phyloP scores from a whole-genome alignment of 1,140 invertebrate genomes.

The Diorhabda carinulata region DNA sequence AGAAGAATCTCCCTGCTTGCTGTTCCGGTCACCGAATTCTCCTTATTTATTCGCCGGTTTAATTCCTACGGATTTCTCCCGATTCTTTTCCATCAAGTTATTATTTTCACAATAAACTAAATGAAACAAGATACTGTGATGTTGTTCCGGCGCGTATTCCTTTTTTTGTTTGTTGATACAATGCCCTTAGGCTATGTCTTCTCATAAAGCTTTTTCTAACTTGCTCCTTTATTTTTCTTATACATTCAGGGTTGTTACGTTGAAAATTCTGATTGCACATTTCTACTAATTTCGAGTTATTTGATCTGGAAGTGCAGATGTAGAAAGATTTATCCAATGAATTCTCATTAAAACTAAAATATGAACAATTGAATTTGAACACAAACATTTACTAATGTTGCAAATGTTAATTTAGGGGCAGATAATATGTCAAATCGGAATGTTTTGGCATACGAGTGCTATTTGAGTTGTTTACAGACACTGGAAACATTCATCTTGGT shows the following conservation, averaged over 20 bases:
- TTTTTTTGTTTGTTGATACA: neutral
- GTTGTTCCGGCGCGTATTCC: neutral
- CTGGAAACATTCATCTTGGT: too few species aligned
- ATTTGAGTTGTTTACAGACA: too few species aligned
- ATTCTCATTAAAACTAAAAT: too few species aligned
- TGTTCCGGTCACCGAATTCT: conserved; percentile 7
- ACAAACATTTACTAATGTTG: too few species aligned
- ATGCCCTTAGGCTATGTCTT: neutral
- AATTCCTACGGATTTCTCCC: conserved; percentile 9
- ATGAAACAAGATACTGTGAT: neutral
- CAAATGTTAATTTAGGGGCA: too few species aligned
- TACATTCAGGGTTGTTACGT: neutral
- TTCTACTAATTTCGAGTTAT: neutral
- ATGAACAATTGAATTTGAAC: too few species aligned
- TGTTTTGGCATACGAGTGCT: too few species aligned
- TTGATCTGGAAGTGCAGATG: too few species aligned
- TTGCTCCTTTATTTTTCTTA: neutral
- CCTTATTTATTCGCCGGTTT: conserved; percentile 13
- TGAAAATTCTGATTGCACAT: neutral
- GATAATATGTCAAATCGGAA: too few species aligned
- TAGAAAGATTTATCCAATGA: too few species aligned
- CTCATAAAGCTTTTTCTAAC: neutral
- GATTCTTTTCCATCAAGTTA: conserved; percentile 10
- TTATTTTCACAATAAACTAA: conserved; percentile 7
- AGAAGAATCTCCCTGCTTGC: neutral